phyloP scores from a whole-genome alignment of 2,888 invertebrate genomes.

The Acrobasis repandana region DNA sequence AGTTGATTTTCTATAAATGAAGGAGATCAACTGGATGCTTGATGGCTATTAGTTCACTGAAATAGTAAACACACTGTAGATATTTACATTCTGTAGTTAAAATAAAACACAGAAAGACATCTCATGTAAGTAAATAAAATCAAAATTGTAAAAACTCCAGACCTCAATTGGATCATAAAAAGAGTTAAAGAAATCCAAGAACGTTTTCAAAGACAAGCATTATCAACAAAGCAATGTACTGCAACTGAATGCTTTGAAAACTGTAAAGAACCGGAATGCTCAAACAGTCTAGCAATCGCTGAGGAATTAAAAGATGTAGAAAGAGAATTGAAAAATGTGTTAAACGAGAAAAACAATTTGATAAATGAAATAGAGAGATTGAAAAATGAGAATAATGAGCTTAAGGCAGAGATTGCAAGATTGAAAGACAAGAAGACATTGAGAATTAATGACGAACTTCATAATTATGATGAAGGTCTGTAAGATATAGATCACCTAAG shows the following conservation, averaged over 20 bases:
- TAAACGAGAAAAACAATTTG: slow-evolving; percentile 47
- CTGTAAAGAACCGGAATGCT: not conserved
- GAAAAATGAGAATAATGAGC: slow-evolving; percentile 52
- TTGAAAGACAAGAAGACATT: slow-evolving; percentile 31
- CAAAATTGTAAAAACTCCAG: not conserved
- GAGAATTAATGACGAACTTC: not conserved
- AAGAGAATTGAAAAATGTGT: slow-evolving; percentile 6
- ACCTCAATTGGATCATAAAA: slow-evolving; percentile 32
- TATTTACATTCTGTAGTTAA: too few species aligned
- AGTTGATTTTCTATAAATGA: too few species aligned
- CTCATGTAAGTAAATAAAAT: not conserved
- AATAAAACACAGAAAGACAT: too few species aligned
- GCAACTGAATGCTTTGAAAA: not conserved
- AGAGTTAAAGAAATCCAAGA: slow-evolving; percentile 37
- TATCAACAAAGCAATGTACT: slow-evolving; percentile 34
- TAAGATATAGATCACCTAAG: slow-evolving; percentile 3
- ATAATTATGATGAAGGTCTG: slow-evolving; percentile 30
- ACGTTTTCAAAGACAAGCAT: slow-evolving; percentile 40
- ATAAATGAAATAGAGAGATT: slow-evolving; percentile 51
- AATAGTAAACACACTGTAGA: too few species aligned
- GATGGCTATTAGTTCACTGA: too few species aligned
- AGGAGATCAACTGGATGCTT: too few species aligned
- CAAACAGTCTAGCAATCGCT: not conserved
- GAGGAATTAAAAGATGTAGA: not conserved
- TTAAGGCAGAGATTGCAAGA: slow-evolving; percentile 58